These are phyloP conservation scores for Trididemnum clinides DNA, from an alignment of 23 tunicate genomes.

Conservation along the genomic window DNA sequence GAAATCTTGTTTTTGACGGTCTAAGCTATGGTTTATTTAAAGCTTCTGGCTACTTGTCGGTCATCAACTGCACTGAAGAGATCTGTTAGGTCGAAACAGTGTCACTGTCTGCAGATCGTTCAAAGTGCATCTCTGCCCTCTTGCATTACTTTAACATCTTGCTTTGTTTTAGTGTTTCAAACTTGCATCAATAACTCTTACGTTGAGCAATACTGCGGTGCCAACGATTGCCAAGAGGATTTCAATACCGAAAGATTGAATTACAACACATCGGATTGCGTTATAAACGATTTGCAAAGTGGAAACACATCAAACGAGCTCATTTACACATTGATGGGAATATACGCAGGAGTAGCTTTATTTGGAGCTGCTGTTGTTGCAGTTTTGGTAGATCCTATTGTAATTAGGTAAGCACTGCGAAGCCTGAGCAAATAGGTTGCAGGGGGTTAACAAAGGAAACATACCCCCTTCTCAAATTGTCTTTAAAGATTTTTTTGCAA, in stretches of 20 bases:
- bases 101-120: no score
- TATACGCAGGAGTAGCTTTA: constrained; percentile 74
- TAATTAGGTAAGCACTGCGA: constrained; percentile 50
- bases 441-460: no score
- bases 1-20: no score
- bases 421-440: no score
- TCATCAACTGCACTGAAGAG: no score
- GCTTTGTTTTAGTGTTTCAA: constrained; percentile 74
- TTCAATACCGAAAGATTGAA: not conserved
- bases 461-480: no score
- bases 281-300: not conserved
- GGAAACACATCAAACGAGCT: not conserved
- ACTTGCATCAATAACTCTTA: constrained; percentile 40
- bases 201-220: constrained; percentile 70
- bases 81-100: no score
- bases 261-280: constrained; percentile 44
- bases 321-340: constrained; percentile 91
- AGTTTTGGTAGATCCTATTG: constrained; percentile 58
- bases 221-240: constrained; percentile 75
- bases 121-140: no score
- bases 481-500: not conserved
- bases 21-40: no score
- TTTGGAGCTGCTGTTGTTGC: constrained; percentile 68
- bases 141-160: no score
- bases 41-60: no score